A percentile compares a stretch with the other conserved stretches of the same genome.
Conservation (phyloP, 2,888 invertebrate genomes). For the Sepioteuthis lessoniana region DNA sequence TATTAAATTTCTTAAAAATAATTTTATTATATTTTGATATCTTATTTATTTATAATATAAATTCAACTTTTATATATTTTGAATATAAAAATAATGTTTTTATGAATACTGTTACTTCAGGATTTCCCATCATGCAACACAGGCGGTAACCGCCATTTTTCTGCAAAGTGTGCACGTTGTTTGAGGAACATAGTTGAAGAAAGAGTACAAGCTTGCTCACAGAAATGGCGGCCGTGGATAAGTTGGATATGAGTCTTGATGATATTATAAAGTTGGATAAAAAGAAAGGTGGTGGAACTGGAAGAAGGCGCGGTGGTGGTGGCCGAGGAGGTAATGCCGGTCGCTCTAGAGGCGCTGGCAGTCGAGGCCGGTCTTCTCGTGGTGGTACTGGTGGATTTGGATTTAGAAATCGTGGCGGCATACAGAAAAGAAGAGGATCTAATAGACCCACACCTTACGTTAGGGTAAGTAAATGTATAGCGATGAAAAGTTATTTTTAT, state of each 20-base stretch:
- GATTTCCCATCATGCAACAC: slow-evolving; percentile 37
- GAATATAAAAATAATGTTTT: neutral
- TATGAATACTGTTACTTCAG: neutral
- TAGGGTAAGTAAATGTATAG: slow-evolving; percentile 79
- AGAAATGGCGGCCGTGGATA: slow-evolving; percentile 80
- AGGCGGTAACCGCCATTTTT: slow-evolving; percentile 45
- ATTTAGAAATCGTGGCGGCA: slow-evolving; percentile 75
- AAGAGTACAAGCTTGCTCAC: neutral
- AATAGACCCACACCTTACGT: slow-evolving; percentile 78
- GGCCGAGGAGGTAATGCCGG: slow-evolving; percentile 76
- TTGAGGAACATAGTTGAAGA: neutral
- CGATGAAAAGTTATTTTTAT: no score
- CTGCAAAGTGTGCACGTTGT: slow-evolving; percentile 43
- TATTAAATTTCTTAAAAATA: neutral
- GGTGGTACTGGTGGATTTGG: slow-evolving; percentile 56
- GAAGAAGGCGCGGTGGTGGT: slow-evolving; percentile 76
- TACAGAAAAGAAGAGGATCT: slow-evolving; percentile 77
- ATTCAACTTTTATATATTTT: neutral
- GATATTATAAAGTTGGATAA: slow-evolving; percentile 91
- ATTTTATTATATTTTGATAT: neutral
- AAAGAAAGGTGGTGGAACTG: slow-evolving; percentile 79
- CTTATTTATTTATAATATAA: neutral
- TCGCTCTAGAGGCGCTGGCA: slow-evolving; percentile 70
- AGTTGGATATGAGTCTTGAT: slow-evolving; percentile 97
- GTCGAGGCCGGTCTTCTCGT: slow-evolving; percentile 70